phyloP scores from a whole-genome alignment of 2,113 vertebrate genomes.

The Donacobius atricapilla region DNA sequence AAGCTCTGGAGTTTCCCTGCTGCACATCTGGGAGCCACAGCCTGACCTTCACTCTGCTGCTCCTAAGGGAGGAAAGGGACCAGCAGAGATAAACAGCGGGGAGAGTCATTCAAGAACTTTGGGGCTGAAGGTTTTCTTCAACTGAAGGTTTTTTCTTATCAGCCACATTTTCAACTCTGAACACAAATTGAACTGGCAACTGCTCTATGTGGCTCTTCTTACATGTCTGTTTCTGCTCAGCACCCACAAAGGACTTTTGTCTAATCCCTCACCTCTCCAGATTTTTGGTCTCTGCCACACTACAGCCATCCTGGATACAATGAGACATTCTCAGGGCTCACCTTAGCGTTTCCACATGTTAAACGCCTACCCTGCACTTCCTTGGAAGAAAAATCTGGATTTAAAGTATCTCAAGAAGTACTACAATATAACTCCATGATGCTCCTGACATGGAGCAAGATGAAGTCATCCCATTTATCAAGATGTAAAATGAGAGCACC shows the following conservation, averaged over 20 bases:
- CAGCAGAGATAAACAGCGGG: background rate
- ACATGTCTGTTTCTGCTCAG: background rate
- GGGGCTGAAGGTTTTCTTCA: background rate
- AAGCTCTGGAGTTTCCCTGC: background rate
- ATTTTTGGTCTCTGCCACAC: background rate
- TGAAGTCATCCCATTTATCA: background rate
- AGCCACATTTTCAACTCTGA: background rate
- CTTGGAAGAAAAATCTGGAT: background rate
- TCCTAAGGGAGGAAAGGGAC: background rate
- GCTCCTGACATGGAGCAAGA: slow-evolving; percentile 25
- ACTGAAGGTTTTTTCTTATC: background rate
- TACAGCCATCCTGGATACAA: background rate
- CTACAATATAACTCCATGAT: slow-evolving; percentile 19
- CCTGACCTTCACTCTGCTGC: background rate
- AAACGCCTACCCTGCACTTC: background rate
- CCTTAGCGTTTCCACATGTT: background rate
- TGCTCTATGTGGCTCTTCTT: background rate
- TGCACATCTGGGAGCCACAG: background rate
- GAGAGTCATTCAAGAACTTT: background rate
- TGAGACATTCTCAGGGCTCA: background rate
- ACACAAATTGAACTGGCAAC: background rate
- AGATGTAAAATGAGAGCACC: background rate
- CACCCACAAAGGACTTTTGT: background rate
- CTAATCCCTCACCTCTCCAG: background rate
- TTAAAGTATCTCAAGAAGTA: background rate